A percentile compares a stretch with the other conserved stretches of the same genome.
Evolutionary conservation across 2,797 vertebrate species (phyloP).

Genomic region (Smutsia temminckii): DNA sequence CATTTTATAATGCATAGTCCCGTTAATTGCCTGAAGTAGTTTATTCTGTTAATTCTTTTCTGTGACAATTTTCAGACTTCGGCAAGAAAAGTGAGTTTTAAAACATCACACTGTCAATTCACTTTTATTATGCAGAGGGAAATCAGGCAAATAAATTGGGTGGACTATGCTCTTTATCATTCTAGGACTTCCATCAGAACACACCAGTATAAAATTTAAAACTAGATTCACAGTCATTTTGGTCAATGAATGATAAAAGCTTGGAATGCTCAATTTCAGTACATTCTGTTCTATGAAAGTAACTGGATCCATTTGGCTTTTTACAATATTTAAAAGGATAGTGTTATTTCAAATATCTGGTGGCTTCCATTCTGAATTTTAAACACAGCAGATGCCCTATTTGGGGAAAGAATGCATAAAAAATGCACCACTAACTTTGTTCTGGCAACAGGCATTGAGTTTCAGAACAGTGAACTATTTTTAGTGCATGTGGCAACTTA

Average conservation of each 20-base stretch:
- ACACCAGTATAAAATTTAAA: conserved; percentile 48
- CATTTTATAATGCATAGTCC: conserved; percentile 44
- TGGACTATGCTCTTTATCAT: background rate
- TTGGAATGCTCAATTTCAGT: conserved; percentile 16
- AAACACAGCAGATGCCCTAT: conserved; percentile 83
- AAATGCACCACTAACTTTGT: conserved; percentile 80
- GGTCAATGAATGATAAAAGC: background rate
- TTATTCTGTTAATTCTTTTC: conserved; percentile 48
- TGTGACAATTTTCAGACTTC: background rate
- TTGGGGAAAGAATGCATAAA: conserved; percentile 87
- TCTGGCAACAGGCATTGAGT: conserved; percentile 79
- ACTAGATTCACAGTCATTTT: conserved; percentile 24
- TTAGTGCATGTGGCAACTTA: conserved; percentile 80
- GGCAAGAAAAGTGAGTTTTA: conserved; percentile 48
- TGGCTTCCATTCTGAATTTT: conserved; percentile 70
- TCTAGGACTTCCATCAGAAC: conserved; percentile 19
- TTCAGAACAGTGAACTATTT: conserved; percentile 81
- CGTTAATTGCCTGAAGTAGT: conserved; percentile 28
- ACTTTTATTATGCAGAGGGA: conserved; percentile 40
- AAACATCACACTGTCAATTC: conserved; percentile 29
- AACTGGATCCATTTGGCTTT: conserved; percentile 38
- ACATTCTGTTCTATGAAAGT: conserved; percentile 39
- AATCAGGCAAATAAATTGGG: conserved; percentile 22
- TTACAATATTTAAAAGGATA: conserved; percentile 47
- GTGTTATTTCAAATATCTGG: conserved; percentile 44